Percentiles rank a stretch among this genome's conserved stretches.
Conservation (phyloP, 2,797 vertebrate species). For the Cryptoblepharus egeriae region DNA sequence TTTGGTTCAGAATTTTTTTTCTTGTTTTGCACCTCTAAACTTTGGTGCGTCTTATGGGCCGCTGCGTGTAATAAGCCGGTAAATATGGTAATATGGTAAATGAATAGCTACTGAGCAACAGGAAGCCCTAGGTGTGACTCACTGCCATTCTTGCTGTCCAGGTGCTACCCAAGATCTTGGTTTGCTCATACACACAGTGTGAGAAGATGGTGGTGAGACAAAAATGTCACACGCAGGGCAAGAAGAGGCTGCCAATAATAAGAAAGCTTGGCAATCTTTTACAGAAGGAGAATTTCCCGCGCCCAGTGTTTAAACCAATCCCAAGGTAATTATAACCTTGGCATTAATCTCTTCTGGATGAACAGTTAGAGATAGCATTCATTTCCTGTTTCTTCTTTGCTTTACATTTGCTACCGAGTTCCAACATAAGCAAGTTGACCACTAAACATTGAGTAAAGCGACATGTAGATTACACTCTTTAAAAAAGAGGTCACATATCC, state of each 20-base stretch:
- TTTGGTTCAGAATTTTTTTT: too few relatives aligned
- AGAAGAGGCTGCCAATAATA: constrained; percentile 1
- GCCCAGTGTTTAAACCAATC: constrained; percentile 37
- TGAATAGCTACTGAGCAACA: too few relatives aligned
- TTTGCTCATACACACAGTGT: too few relatives aligned
- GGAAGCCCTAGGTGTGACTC: background rate
- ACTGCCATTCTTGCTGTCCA: constrained; percentile 1
- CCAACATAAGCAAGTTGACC: constrained; percentile 36
- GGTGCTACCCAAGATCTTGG: too few relatives aligned
- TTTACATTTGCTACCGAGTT: constrained; percentile 4
- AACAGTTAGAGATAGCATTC: constrained; percentile 26
- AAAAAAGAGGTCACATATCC: fast-evolving
- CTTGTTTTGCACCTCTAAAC: too few relatives aligned
- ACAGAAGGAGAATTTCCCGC: background rate
- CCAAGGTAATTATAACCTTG: constrained; percentile 44
- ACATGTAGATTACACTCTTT: fast-evolving
- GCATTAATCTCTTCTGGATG: constrained; percentile 47
- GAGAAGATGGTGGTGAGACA: background rate
- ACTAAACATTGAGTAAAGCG: background rate
- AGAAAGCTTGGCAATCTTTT: background rate
- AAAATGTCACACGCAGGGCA: background rate
- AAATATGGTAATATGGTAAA: too few relatives aligned
- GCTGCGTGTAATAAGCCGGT: too few relatives aligned
- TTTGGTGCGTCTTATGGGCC: too few relatives aligned
- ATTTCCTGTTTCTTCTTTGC: constrained; percentile 56